A percentile compares a stretch with the other conserved stretches of the same genome.
These are phyloP conservation scores for Echiichthys vipera DNA, from an alignment of 2,797 vertebrate genomes.

Conservation along the genomic window DNA sequence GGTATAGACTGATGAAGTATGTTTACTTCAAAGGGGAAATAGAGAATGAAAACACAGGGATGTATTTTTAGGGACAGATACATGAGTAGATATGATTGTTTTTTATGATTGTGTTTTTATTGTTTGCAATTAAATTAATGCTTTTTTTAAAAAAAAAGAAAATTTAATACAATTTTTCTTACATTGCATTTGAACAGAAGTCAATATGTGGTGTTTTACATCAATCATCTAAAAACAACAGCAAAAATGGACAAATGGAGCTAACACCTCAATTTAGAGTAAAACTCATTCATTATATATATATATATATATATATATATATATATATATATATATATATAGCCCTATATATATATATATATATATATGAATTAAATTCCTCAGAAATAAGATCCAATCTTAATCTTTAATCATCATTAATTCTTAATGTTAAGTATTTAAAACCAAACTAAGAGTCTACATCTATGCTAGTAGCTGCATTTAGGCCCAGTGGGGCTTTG, in stretches of 20 bases:
- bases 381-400: not conserved
- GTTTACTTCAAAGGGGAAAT: not conserved
- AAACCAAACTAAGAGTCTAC: not conserved
- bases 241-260: not conserved
- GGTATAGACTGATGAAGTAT: not conserved
- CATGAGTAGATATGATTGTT: not conserved
- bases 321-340: slow-evolving; percentile 14
- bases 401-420: too few species aligned
- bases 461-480: not conserved
- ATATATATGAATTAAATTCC: not conserved
- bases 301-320: slow-evolving; percentile 12
- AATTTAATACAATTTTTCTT: not conserved
- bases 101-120: not conserved
- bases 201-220: not conserved
- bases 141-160: not conserved
- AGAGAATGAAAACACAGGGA: not conserved
- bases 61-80: not conserved
- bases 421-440: not conserved
- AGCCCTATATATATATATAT: slow-evolving; percentile 16
- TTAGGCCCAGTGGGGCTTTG: not conserved
- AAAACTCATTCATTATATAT: too few species aligned
- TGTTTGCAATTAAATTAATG: slow-evolving; percentile 3
- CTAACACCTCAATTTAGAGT: not conserved
- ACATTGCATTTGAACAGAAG: not conserved
- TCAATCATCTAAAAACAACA: not conserved